Evolutionary conservation across 2,113 vertebrate species (phyloP), one percentile per base, ranked within the genome.

Genomic region (Hoplias malabaricus): DNA sequence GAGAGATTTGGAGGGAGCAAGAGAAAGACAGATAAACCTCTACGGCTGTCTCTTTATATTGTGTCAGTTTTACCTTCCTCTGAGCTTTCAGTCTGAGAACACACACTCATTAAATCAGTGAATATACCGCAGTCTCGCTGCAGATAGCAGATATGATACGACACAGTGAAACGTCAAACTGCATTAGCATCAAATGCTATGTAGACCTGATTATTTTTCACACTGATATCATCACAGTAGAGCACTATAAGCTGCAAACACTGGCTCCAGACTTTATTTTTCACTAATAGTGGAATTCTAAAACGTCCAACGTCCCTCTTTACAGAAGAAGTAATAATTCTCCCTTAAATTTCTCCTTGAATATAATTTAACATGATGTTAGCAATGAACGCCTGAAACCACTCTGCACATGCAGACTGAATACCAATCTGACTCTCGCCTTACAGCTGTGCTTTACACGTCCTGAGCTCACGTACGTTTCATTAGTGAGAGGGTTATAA

Each of bases 141-240:
- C 57, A 85, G 83, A 80, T 83, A 73, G 63, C 67, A 85, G 85
- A 84, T 80, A 79, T 82, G 79, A 86, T 86, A 84, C 84, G 79
- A 80, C 81, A 77, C 79, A 78, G 88, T 87, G 82, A 70, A 83
- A 48, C 77, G 83, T 77, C 83, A 86, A 85, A 85, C 40, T 34
- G 48, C 56, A 83, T 88, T 85, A 84, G 81, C 62, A 50, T 85
- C 84, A 86, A 84, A 78, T 54, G 68, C 78, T 78, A 79, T 79
- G 68, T 80, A 82, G 81, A 83, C 79, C 73, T 67, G 69, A 89
- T 85, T 87, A 80, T 77, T 75, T 72, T 50, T 63, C 69, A 79
- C 75, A 75, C 46, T 19, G 23, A 38, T 66, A 38, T 53, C 19
- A 66, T 66, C 46, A 65, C 38, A 50, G 29, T 5, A 50, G 27